These are phyloP conservation scores for Chionis minor DNA, from an alignment of 2,113 vertebrate species.

Conservation along the genomic window DNA sequence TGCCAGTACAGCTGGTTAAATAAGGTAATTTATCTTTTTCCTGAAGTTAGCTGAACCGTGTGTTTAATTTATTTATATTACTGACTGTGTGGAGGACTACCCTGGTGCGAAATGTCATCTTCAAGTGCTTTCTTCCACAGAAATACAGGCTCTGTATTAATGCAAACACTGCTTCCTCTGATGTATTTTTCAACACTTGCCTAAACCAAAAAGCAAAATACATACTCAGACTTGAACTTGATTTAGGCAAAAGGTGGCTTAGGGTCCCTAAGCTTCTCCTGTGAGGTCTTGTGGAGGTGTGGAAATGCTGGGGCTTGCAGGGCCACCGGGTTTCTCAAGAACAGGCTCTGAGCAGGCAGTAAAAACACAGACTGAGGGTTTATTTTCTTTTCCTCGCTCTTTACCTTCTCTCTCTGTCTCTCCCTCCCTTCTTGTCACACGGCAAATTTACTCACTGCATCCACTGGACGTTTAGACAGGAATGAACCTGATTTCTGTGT, in stretches of 20 bases:
- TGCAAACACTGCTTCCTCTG: background rate
- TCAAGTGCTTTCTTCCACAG: background rate
- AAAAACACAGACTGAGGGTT: background rate
- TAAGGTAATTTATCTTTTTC: conserved; percentile 19
- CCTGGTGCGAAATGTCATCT: background rate
- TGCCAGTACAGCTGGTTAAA: conserved; percentile 12
- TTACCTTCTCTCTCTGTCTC: background rate
- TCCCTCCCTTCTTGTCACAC: background rate
- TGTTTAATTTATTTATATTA: conserved; percentile 47
- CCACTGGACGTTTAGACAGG: background rate
- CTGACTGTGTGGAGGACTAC: background rate
- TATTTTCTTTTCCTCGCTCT: background rate
- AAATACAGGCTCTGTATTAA: background rate
- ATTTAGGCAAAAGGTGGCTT: background rate
- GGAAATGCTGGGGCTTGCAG: background rate
- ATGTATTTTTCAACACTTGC: background rate
- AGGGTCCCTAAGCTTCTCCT: background rate
- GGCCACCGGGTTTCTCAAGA: background rate
- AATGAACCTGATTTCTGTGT: background rate
- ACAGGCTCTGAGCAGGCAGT: background rate
- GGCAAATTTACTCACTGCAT: background rate
- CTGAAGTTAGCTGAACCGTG: background rate
- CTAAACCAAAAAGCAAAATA: background rate
- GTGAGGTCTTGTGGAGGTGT: background rate
- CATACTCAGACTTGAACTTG: background rate